Evolutionary conservation across 2,113 vertebrate genomes (phyloP).

Genomic region (Siniperca knerii): DNA sequence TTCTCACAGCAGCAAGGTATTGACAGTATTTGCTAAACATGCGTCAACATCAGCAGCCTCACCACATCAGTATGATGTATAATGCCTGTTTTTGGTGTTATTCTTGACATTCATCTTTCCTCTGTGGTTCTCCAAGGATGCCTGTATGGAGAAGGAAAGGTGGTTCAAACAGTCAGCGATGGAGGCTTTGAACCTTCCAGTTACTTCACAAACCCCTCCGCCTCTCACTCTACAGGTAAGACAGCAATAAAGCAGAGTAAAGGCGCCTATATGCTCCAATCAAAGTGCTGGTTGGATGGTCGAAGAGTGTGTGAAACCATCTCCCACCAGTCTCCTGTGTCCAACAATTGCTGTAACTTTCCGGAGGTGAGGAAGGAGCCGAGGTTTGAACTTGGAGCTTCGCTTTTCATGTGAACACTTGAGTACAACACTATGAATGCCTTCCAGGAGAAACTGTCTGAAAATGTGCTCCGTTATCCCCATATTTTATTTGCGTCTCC

Average conservation of each 20-base stretch:
- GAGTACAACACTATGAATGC: not conserved
- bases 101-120: not conserved
- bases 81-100: not conserved
- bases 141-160: conserved; percentile 68
- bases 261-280: not conserved
- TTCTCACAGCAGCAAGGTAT: conserved; percentile 72
- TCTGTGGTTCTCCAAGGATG: conserved; percentile 51
- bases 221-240: conserved; percentile 67
- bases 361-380: not conserved
- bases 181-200: conserved; percentile 62
- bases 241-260: not conserved
- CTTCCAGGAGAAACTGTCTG: too few species aligned
- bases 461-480: too few species aligned
- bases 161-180: conserved; percentile 44
- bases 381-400: not conserved
- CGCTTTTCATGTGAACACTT: not conserved
- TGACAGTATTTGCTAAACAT: accelerated
- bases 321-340: too few species aligned
- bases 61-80: accelerated
- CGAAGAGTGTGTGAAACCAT: too few species aligned
- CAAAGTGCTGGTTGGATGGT: not conserved
- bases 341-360: too few species aligned
- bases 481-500: too few species aligned
- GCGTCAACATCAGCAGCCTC: not conserved
- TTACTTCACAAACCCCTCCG: conserved; percentile 62